Conservation (phyloP, 2,113 vertebrate species). For the Pygathrix nemaeus region DNA sequence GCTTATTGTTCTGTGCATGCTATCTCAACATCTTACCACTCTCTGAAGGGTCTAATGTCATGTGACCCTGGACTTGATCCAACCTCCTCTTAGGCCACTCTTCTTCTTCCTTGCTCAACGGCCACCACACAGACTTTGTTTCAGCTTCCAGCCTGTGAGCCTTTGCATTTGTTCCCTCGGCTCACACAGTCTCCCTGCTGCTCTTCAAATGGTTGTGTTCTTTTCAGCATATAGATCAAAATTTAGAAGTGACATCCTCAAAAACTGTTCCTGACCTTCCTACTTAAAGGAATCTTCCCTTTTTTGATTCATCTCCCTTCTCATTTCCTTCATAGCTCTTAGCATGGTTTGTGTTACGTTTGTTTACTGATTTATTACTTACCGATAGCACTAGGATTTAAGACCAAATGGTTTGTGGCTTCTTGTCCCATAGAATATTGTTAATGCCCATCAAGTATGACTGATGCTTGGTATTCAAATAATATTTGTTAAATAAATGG, state of each 20-base stretch:
- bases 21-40: background rate
- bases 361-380: background rate
- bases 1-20: background rate
- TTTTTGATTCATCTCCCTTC: background rate
- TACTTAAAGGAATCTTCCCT: background rate
- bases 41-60: rapidly evolving
- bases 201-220: background rate
- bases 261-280: background rate
- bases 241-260: background rate
- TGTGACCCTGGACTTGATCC: background rate
- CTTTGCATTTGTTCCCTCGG: background rate
- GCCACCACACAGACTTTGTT: background rate
- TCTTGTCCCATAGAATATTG: background rate
- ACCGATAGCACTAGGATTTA: background rate
- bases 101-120: background rate
- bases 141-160: background rate
- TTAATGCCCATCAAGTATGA: background rate
- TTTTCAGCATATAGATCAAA: background rate
- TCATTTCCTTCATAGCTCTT: background rate
- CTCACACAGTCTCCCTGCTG: background rate
- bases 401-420: rapidly evolving
- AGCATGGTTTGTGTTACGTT: background rate
- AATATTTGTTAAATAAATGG: background rate
- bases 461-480: background rate
- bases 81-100: background rate